These are phyloP conservation scores for Odocoileus hemionus DNA, from an alignment of 2,113 vertebrate species.

Conservation along the genomic window DNA sequence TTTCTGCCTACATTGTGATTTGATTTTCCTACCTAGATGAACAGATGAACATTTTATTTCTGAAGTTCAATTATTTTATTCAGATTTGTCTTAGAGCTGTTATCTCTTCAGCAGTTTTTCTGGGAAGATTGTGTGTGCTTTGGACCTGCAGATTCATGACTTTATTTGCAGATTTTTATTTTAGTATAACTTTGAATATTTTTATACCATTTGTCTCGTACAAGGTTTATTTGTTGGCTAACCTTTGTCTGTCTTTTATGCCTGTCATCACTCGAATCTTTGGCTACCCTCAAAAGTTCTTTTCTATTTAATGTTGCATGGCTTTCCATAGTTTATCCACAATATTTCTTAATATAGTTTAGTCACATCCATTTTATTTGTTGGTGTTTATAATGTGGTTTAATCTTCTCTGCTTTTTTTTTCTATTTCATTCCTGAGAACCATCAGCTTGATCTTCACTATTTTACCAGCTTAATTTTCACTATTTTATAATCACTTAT, in stretches of 20 bases:
- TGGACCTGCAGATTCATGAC: background rate
- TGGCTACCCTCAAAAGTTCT: background rate
- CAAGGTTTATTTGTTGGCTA: background rate
- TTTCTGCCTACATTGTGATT: background rate
- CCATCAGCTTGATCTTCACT: background rate
- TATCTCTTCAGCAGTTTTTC: background rate
- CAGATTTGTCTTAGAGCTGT: background rate
- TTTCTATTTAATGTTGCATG: background rate
- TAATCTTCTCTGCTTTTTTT: background rate
- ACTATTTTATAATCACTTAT: background rate
- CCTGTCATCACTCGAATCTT: background rate
- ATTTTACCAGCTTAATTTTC: background rate
- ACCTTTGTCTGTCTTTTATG: background rate
- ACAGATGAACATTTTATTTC: background rate
- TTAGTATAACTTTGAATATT: background rate
- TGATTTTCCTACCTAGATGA: background rate
- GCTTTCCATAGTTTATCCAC: background rate
- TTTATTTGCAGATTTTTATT: conserved; percentile 1
- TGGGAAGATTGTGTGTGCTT: background rate
- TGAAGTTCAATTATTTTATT: background rate
- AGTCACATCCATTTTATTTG: background rate
- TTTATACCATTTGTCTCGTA: background rate
- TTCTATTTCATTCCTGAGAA: background rate
- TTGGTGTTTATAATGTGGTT: background rate
- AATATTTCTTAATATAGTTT: background rate